Base-by-base conservation (phyloP, 2,797 vertebrate genomes). In the Sylvilagus floridanus region DNA sequence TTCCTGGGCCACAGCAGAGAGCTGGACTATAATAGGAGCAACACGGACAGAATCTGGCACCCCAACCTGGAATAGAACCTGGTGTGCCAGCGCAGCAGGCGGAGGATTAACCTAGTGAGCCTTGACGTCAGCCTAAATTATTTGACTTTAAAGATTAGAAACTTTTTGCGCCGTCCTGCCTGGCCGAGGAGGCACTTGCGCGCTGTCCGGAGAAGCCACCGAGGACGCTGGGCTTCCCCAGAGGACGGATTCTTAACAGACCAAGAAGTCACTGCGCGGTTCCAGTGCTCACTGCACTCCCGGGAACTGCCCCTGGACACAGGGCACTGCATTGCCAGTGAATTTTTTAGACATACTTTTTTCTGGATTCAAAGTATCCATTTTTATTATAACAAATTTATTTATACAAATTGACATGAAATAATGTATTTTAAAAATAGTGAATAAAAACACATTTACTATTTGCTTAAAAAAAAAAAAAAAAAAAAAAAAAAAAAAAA, bases 381-480 rank as follows among this genome's bases (percentile, higher is more conserved):
- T 77, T 89, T 63, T 86, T 88, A 35, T 72, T 77, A 71, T 57
- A 72, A n/a, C 88, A 90, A 75, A 87, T 88, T 60, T 93, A 77
- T 94, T 93, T 96, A 57, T 92, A 21, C 19, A 77, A 95, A 7
- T 79, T 87, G 28, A 13, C 30, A 88, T 28, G 88, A 62, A 86
- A 54, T 91, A 57, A 37, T 94, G 13, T 94, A 81, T 83, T 94
- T 97, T 96, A 19, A 63, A 77, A 95, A 50, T 91, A 81, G 2
- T 71, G 66, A 96, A 94, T 96, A 95, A 97, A 96, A 92, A 77
- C 22, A 6, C 7, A 32, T 57, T 93, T 94, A 5, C 13, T 82
- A 14, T 91, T 87, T 82, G 42, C 37, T 88, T 91, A 9, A n/a
- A n/a, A n/a, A n/a, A n/a, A n/a, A n/a, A n/a, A n/a, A n/a, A n/a